phyloP scores from a whole-genome alignment of 92 coral and sea anemone genomes.

The Nematostella vectensis region DNA sequence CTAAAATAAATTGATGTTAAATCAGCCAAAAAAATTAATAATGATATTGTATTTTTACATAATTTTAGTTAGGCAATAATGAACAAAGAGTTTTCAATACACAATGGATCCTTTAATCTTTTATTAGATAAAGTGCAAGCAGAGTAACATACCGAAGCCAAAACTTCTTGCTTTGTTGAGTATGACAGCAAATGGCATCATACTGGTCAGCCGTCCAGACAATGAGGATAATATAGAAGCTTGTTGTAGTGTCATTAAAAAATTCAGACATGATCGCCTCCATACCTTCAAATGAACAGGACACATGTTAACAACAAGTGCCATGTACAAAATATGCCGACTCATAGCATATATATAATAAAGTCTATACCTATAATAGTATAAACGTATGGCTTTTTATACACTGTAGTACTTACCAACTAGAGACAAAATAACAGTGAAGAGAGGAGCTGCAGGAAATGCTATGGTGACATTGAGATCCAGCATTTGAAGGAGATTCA shows the following conservation, averaged over 20 bases:
- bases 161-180: constrained; percentile 81
- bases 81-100: too few species aligned
- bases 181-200: constrained; percentile 98
- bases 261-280: constrained; percentile 99
- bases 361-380: too few species aligned
- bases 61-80: too few species aligned
- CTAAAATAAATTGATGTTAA: too few species aligned
- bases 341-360: too few species aligned
- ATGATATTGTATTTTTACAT: too few species aligned
- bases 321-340: too few species aligned
- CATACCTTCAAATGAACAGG: constrained; percentile 52
- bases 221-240: constrained; percentile 90
- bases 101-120: too few species aligned
- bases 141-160: constrained; percentile 81
- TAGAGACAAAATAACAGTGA: constrained; percentile 91
- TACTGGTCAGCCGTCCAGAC: constrained; percentile 99
- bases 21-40: too few species aligned
- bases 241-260: constrained; percentile 96
- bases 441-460: constrained; percentile 94
- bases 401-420: constrained; percentile 96
- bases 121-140: too few species aligned
- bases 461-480: constrained; percentile 95
- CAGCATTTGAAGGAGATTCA: constrained; percentile 93
- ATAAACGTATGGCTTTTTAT: too few species aligned
- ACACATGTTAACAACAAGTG: too few species aligned